Percentiles rank a stretch among this genome's conserved stretches.
These are phyloP conservation scores for Dermatemys mawii DNA, from an alignment of 2,113 vertebrate genomes.

Conservation along the genomic window DNA sequence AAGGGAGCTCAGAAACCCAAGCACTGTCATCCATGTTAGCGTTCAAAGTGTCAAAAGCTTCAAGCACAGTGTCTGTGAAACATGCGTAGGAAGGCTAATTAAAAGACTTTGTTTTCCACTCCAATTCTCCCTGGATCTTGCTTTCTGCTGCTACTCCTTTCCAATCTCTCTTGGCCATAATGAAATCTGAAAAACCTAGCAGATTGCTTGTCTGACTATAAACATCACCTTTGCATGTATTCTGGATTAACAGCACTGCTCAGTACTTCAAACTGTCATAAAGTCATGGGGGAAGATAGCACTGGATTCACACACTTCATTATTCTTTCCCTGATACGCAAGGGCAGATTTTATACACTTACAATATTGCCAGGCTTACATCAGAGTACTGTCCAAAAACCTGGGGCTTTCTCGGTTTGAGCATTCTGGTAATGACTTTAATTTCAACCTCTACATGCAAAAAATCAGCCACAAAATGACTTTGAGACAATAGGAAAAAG, in stretches of 20 bases:
- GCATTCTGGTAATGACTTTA: not conserved
- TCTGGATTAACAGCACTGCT: slow-evolving; percentile 2
- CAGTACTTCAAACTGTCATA: not conserved
- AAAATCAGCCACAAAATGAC: not conserved
- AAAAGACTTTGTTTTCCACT: not conserved
- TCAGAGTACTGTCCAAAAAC: not conserved
- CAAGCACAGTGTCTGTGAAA: not conserved
- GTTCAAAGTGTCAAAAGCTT: not conserved
- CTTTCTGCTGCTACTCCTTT: not conserved
- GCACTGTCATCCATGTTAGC: not conserved
- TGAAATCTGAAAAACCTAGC: not conserved
- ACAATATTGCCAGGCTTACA: not conserved
- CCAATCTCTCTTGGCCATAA: not conserved
- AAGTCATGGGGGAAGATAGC: not conserved
- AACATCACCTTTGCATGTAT: slow-evolving; percentile 13
- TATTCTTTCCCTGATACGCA: not conserved
- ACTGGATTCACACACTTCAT: slow-evolving; percentile 4
- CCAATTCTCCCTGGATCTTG: not conserved
- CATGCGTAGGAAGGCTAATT: not conserved
- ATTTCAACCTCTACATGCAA: not conserved
- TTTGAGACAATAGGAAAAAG: not conserved
- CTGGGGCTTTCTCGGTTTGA: not conserved
- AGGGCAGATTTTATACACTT: not conserved
- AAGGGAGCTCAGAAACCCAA: not conserved
- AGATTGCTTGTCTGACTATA: slow-evolving; percentile 11